A percentile compares a stretch with the other conserved stretches of the same genome.
Evolutionary conservation across 1,140 invertebrate genomes (phyloP).

Genomic region (Brachionus calyciflorus): DNA sequence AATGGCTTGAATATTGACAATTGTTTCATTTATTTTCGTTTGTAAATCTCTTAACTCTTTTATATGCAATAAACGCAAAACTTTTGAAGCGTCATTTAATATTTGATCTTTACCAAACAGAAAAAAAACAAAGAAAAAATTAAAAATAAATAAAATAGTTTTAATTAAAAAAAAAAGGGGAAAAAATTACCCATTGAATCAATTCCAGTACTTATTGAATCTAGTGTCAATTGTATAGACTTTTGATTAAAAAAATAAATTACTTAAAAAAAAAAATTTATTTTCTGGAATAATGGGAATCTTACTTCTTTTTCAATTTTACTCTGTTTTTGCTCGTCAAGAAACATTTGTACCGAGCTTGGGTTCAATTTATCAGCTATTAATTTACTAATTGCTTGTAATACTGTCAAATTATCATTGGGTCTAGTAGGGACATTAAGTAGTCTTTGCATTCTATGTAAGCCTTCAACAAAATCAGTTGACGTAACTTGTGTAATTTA

Average conservation of each 20-base stretch:
- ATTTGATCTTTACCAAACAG: slow-evolving; percentile 55
- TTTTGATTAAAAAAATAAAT: neutral
- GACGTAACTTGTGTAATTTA: neutral
- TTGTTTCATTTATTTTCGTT: slow-evolving; percentile 86
- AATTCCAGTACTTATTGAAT: neutral
- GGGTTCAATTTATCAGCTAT: slow-evolving; percentile 37
- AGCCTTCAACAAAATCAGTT: neutral
- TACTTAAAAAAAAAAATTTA: neutral
- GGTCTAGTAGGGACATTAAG: neutral
- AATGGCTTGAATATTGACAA: slow-evolving; percentile 83
- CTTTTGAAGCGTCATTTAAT: slow-evolving; percentile 72
- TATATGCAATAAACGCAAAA: slow-evolving; percentile 82
- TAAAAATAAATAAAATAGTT: neutral
- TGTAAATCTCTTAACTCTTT: slow-evolving; percentile 84
- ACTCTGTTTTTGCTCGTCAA: neutral
- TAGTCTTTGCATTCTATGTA: slow-evolving; percentile 14
- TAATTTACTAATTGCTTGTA: slow-evolving; percentile 31
- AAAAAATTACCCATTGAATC: slow-evolving; percentile 8
- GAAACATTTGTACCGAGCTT: neutral
- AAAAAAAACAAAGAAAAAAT: neutral
- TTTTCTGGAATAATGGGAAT: too few species aligned
- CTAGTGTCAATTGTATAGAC: neutral
- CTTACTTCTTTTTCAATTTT: slow-evolving; percentile 26
- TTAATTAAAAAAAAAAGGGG: neutral
- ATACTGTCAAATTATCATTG: neutral